Conservation (phyloP, 2,113 vertebrate species). For the Tetraodon nigroviridis region DNA sequence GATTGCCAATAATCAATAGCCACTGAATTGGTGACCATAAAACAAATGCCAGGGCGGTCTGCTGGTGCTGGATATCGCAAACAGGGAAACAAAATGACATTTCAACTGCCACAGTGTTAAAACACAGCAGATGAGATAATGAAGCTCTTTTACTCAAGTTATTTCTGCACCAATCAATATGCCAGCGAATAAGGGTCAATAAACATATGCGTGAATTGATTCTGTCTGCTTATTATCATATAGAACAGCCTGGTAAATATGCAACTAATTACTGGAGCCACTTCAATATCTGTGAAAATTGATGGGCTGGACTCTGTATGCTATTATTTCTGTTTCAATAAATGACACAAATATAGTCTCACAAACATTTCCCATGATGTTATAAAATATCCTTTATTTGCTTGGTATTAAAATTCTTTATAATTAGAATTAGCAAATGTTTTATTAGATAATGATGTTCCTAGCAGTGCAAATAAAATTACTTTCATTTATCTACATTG, state of each 20-base stretch:
- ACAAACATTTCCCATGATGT: background rate
- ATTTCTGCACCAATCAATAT: constrained; percentile 68
- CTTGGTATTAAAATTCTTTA: too few species aligned
- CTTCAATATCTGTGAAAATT: constrained; percentile 36
- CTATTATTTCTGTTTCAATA: constrained; percentile 38
- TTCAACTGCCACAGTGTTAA: constrained; percentile 42
- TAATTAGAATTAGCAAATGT: too few species aligned
- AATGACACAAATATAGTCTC: constrained; percentile 12
- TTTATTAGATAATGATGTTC: too few species aligned
- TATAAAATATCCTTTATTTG: background rate
- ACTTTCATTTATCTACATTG: too few species aligned
- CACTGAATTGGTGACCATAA: constrained; percentile 8
- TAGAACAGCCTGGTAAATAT: constrained; percentile 76
- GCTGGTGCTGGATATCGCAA: constrained; percentile 3
- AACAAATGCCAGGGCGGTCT: constrained; percentile 10
- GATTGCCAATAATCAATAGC: constrained; percentile 54
- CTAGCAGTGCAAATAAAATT: too few species aligned
- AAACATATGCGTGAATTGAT: constrained; percentile 79
- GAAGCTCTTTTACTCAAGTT: constrained; percentile 60
- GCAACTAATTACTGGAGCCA: constrained; percentile 64
- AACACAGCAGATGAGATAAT: constrained; percentile 51
- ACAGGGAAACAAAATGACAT: constrained; percentile 39
- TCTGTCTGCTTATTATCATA: constrained; percentile 75
- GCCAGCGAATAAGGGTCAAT: constrained; percentile 62
- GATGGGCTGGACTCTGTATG: constrained; percentile 15